phyloP scores from a whole-genome alignment of 2,888 invertebrate species.

The Alentia gelatinosa region DNA sequence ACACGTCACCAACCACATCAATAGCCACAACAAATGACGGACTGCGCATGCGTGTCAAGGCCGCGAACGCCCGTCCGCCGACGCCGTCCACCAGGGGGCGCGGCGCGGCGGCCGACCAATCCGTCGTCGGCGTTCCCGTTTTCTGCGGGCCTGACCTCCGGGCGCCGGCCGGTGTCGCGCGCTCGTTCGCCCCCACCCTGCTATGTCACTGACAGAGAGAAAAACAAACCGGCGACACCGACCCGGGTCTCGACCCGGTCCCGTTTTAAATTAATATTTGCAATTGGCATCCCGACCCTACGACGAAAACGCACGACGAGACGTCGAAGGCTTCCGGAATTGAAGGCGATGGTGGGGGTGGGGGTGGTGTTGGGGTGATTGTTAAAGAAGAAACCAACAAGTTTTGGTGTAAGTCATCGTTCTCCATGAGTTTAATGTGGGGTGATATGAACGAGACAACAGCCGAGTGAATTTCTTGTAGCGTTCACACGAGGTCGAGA shows the following conservation, averaged over 20 bases:
- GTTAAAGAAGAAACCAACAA: no score
- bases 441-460: no score
- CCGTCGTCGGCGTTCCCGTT: background rate
- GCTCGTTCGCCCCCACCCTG: background rate
- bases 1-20: background rate
- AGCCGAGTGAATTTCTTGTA: no score
- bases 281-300: background rate
- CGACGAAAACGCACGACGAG: background rate
- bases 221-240: background rate
- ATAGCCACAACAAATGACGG: slow-evolving; percentile 7
- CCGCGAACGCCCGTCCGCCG: background rate
- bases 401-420: no score
- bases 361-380: background rate
- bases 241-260: background rate
- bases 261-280: slow-evolving; percentile 32
- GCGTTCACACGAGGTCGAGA: no score
- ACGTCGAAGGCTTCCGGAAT: background rate
- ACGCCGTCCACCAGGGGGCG: background rate
- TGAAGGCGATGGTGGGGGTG: background rate
- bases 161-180: background rate
- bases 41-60: background rate
- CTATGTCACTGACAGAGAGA: background rate
- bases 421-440: no score
- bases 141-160: background rate
- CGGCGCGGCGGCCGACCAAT: background rate